Evolutionary conservation across 2,113 vertebrate species (phyloP), one percentile per base, ranked within the genome.

Genomic region (Colossoma macropomum): DNA sequence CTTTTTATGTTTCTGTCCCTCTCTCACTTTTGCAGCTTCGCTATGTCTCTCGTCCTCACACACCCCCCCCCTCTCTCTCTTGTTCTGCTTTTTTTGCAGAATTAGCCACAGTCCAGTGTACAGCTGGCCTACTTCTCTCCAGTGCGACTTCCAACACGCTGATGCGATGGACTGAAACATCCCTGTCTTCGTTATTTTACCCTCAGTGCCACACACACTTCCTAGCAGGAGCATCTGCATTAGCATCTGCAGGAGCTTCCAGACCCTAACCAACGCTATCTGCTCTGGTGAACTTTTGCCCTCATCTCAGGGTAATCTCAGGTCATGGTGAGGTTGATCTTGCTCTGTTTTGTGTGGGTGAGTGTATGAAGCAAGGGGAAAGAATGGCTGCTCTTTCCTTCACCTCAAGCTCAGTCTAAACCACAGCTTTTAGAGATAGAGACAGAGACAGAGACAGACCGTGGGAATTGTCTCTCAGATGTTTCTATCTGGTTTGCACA

Each of bases 21-120:
- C 15, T 48, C 27, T n/a, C 19, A 23, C 16, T 34, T 15, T 32
- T 45, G 25, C 23, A 25, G 5, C 32, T 30, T 54, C 45, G 23
- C 12, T 25, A 2, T 38, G 28, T 68, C 72, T 68, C 45, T 79
- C 63, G 19, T 10, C 15, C 23, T 28, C 23, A 27, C 15, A 32
- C 30, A 45, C 48, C 38, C 66, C 4, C 27, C 30, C 45, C 45
- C 32, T 72, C 38, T 41, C 70, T 72, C 28, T 60, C 30, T 71
- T 15, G n/a, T 45, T 38, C n/a, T 59, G 50, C 52, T 52, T 34
- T 23, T 60, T 74, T 30, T 45, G 25, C 59, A 27, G 66, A 34
- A 77, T 84, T 84, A 84, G 27, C 52, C 79, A 79, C 79, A 87
- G 70, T 85, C 68, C 70, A 79, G 75, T 79, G 75, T 87, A 66